Evolutionary conservation across 1,140 invertebrate genomes (phyloP).

Genomic region (Tetramorium parvispinum): DNA sequence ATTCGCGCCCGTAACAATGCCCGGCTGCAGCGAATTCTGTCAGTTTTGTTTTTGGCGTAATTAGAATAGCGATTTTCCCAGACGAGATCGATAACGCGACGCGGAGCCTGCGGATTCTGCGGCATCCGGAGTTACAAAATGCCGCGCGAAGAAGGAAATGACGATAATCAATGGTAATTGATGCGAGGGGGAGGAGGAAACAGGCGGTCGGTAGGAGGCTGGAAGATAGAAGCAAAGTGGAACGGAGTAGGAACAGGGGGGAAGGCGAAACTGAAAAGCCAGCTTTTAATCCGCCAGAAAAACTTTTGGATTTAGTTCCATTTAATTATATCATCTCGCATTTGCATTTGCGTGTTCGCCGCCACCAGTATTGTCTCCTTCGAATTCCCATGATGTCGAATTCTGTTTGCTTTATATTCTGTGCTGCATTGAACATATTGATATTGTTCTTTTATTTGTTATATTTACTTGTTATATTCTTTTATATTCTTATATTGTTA

Average conservation of each 20-base stretch:
- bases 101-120: slow-evolving; percentile 18
- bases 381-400: not conserved
- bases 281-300: slow-evolving; percentile 42
- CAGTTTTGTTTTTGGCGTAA: slow-evolving; percentile 36
- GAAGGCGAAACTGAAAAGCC: slow-evolving; percentile 32
- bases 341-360: not conserved
- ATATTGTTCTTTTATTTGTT: not conserved
- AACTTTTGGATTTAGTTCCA: slow-evolving; percentile 33
- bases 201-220: slow-evolving; percentile 19
- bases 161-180: slow-evolving; percentile 69
- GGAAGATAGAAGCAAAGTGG: slow-evolving; percentile 37
- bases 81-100: slow-evolving; percentile 33
- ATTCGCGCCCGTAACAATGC: slow-evolving; percentile 9
- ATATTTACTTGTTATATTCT: too few relatives aligned
- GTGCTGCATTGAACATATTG: not conserved
- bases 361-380: not conserved
- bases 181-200: slow-evolving; percentile 33
- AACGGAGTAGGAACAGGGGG: slow-evolving; percentile 23
- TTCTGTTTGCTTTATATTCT: too few relatives aligned
- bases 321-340: slow-evolving; percentile 34
- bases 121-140: slow-evolving; percentile 55
- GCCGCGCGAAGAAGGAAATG: slow-evolving; percentile 53
- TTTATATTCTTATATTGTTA: too few relatives aligned
- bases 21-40: not conserved
- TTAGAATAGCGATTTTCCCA: slow-evolving; percentile 16